phyloP scores from a whole-genome alignment of 2,113 vertebrate genomes.

The Vombatus ursinus region DNA sequence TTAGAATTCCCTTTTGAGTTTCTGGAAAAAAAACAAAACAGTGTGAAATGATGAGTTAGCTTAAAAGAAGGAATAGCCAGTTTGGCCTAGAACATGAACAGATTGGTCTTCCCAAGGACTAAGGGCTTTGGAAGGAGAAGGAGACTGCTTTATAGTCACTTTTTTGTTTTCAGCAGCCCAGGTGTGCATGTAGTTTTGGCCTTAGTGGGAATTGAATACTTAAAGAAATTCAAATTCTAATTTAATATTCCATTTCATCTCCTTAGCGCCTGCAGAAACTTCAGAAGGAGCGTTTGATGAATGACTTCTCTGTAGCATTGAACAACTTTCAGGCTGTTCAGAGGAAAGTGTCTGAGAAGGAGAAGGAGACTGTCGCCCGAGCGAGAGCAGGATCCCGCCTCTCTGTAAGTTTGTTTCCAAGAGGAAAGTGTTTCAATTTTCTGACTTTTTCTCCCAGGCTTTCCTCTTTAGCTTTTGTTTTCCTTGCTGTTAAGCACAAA shows the following conservation, averaged over 20 bases:
- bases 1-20: constrained; percentile 29
- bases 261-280: constrained; percentile 95
- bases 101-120: constrained; percentile 27
- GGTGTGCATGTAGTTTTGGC: constrained; percentile 21
- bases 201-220: constrained; percentile 49
- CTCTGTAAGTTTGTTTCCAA: constrained; percentile 85
- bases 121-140: constrained; percentile 38
- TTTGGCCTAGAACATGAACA: neutral
- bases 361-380: constrained; percentile 93
- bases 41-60: neutral
- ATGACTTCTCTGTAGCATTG: constrained; percentile 94
- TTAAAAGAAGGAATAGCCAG: constrained; percentile 31
- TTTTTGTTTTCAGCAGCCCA: constrained; percentile 44
- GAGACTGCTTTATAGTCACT: constrained; percentile 20
- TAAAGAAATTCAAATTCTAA: neutral
- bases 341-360: constrained; percentile 92
- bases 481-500: constrained; percentile 14
- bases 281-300: constrained; percentile 97
- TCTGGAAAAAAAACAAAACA: constrained; percentile 1
- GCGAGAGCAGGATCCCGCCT: constrained; percentile 93
- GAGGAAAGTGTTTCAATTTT: constrained; percentile 12
- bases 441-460: neutral
- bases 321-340: constrained; percentile 95
- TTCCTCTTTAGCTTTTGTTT: constrained; percentile 42
- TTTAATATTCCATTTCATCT: constrained; percentile 55